A percentile compares a stretch with the other conserved stretches of the same genome.
Evolutionary conservation across 1,140 invertebrate species (phyloP).

Genomic region (Ceratosolen fusciceps): DNA sequence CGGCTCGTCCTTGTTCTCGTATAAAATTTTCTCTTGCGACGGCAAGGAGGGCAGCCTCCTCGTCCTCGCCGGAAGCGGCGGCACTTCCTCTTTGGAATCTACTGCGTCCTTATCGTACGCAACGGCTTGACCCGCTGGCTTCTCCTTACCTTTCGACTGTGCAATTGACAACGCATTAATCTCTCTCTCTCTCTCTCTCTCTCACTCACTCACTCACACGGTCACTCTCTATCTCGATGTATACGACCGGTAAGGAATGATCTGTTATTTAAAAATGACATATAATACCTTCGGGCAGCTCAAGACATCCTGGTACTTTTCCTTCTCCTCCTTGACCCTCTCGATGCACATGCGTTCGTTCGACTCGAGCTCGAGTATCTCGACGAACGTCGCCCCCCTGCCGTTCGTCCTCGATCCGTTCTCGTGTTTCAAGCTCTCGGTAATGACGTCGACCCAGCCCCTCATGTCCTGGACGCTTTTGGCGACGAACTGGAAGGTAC

Average conservation of each 20-base stretch:
- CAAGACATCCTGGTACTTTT: constrained; percentile 40
- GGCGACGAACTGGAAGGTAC: constrained; percentile 63
- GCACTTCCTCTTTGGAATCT: constrained; percentile 37
- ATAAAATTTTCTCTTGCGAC: constrained; percentile 15
- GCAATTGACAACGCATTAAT: background rate
- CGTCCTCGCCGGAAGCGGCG: constrained; percentile 58
- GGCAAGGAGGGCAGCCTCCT: constrained; percentile 63
- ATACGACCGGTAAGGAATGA: no score
- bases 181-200: background rate
- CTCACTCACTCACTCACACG: no score
- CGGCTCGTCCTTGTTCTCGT: constrained; percentile 48
- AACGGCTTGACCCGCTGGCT: constrained; percentile 15
- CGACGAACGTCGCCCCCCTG: constrained; percentile 20
- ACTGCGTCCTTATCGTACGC: constrained; percentile 10
- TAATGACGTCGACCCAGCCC: constrained; percentile 61
- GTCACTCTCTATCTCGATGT: no score
- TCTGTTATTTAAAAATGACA: no score
- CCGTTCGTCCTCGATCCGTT: constrained; percentile 35
- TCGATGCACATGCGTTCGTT: constrained; percentile 40
- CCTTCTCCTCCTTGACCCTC: constrained; percentile 29
- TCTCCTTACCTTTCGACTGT: constrained; percentile 33
- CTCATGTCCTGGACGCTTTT: constrained; percentile 61
- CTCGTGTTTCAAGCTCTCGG: constrained; percentile 45
- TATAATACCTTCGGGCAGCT: constrained; percentile 29
- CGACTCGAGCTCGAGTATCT: constrained; percentile 37